Conservation (phyloP, 1,140 invertebrate species). For the Muscidifurax raptorellus region DNA sequence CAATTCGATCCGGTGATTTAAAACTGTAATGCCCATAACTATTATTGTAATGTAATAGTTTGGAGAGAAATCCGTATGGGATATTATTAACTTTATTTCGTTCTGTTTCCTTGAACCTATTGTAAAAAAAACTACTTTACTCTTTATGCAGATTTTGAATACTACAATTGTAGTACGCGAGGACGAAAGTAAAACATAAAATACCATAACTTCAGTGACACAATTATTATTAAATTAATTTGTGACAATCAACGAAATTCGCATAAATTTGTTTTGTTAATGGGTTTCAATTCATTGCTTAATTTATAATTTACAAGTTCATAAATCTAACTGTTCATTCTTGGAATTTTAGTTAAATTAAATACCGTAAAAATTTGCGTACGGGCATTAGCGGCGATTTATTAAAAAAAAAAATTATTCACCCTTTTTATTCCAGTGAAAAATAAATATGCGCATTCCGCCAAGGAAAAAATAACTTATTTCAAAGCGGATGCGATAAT, state of each 20-base stretch:
- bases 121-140: not conserved
- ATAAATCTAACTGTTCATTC: not conserved
- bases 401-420: not conserved
- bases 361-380: not conserved
- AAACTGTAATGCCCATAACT: not conserved
- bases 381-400: not conserved
- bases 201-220: not conserved
- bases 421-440: not conserved
- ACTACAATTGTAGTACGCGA: no score
- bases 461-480: not conserved
- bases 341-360: constrained; percentile 2
- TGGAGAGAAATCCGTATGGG: not conserved
- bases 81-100: not conserved
- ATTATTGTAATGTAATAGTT: not conserved
- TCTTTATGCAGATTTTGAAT: no score
- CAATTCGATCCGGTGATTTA: not conserved
- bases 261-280: not conserved
- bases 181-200: not conserved
- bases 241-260: not conserved
- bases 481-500: not conserved
- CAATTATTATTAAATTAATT: not conserved
- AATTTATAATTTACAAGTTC: constrained; percentile 4
- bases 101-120: not conserved
- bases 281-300: not conserved
- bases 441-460: not conserved